phyloP scores from a whole-genome alignment of 2,797 vertebrate genomes.

The Vipera ursinii region DNA sequence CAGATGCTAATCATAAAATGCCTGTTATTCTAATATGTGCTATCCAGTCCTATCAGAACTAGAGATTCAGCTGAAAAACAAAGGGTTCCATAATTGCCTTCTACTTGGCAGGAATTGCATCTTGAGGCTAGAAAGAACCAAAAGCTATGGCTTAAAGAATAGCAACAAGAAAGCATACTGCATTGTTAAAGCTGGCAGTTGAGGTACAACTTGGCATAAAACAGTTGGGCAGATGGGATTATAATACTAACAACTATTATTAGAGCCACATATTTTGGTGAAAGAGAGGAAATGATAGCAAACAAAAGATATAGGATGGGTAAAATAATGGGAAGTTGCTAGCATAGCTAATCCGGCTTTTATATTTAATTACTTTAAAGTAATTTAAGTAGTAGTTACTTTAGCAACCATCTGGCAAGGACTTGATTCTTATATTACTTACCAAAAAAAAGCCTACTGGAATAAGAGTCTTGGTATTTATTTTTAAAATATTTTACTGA shows the following conservation, averaged over 20 bases:
- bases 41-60: background rate
- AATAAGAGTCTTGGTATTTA: background rate
- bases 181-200: background rate
- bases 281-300: background rate
- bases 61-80: background rate
- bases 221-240: background rate
- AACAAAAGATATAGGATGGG: background rate
- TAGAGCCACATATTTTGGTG: background rate
- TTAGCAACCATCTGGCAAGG: background rate
- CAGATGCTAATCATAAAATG: background rate
- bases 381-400: background rate
- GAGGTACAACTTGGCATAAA: background rate
- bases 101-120: background rate
- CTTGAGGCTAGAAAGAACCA: background rate
- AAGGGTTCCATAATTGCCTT: background rate
- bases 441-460: background rate
- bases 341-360: background rate
- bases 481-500: background rate
- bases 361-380: background rate
- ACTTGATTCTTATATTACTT: background rate
- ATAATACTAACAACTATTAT: constrained; percentile 1
- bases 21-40: background rate
- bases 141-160: background rate
- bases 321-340: background rate
- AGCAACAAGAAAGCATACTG: background rate